Evolutionary conservation across 2,113 vertebrate genomes (phyloP), one percentile per base, ranked within the genome.

Genomic region (Paratilapia polleni): DNA sequence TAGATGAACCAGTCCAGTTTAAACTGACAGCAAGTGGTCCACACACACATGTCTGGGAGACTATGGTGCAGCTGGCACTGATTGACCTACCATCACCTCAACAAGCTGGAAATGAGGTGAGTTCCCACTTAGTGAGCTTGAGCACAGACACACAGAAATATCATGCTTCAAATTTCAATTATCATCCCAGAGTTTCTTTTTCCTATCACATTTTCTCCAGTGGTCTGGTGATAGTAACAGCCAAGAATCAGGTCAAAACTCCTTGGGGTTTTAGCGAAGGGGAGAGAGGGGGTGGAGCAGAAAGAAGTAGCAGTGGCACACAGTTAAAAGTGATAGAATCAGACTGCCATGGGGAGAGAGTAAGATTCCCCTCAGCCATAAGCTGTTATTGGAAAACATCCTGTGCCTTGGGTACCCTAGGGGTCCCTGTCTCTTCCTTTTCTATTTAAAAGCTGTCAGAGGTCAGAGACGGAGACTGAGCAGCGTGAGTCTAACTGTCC

Each of bases 1-100:
- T 97, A 84, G 93, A 94, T 0, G 94, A 96, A 86, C 96, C 97
- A 17, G 93, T 97, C 88, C 94, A 96, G 66, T 97, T 99, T 89
- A 93, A 94, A 28, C 95, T 98, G 81, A 97, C 96, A 0, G 97
- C 96, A 82, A 95, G 96, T 56, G 93, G 84, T 61, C 96, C 95
- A 20, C 93, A 86, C 5, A 89, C 95, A 10, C 88, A 94, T 81
- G 94, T 93, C 6, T 97, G 97, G 97, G 96, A 97, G 43, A 89
- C 96, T 0, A 79, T 96, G 68, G 93, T 98, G 93, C 96, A 96
- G 61, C 94, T 98, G 78, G 95, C 96, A 80, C 96, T 96, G 87
- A 91, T 77, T 60, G 94, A 96, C 83, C 95, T 92, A 70, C 92
- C 95, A n/a, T 66, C 73, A 0, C 24, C 90, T 12, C 92, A 91